phyloP scores from a whole-genome alignment of 1,140 invertebrate genomes.

The Conus ventricosus region DNA sequence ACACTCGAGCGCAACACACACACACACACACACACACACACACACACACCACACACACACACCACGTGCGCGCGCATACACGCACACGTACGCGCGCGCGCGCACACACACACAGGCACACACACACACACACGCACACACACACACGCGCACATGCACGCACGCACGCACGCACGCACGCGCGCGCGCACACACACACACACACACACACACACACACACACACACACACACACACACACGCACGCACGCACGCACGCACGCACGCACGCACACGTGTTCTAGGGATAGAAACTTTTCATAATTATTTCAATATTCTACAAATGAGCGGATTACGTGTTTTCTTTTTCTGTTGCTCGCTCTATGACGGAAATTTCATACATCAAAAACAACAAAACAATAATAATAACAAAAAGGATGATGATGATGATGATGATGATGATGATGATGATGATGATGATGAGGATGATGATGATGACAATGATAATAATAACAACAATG shows the following conservation, averaged over 20 bases:
- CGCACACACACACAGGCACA: background rate
- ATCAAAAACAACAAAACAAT: no score
- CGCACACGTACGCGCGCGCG: background rate
- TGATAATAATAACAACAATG: no score
- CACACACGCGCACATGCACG: slow-evolving; percentile 13
- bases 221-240: background rate
- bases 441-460: no score
- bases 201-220: slow-evolving; percentile 13
- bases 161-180: background rate
- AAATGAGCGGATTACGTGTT: no score
- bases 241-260: background rate
- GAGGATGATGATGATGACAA: no score
- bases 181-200: background rate
- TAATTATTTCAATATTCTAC: no score
- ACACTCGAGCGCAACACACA: slow-evolving; percentile 6
- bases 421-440: no score
- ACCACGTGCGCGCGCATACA: background rate
- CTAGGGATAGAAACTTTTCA: no score
- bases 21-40: background rate
- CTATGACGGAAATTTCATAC: no score
- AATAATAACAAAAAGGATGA: no score
- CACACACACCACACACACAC: slow-evolving; percentile 11
- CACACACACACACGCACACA: background rate
- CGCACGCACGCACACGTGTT: background rate
- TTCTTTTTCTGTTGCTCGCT: no score